Evolutionary conservation across 2,797 vertebrate species (phyloP), one percentile per base, ranked within the genome.

Genomic region (Gouania willdenowi): DNA sequence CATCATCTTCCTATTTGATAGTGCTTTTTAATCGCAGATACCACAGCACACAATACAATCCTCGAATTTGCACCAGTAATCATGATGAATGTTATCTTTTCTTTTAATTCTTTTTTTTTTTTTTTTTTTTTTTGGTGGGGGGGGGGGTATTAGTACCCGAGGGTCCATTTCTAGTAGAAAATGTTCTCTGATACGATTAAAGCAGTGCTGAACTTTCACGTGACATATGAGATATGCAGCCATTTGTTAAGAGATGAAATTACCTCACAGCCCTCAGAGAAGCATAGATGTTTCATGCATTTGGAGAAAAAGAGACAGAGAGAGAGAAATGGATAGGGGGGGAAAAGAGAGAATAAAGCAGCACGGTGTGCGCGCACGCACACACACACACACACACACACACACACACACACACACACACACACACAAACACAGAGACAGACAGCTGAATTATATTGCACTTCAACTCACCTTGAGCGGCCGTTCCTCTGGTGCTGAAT

Each of bases 381-480:
- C 26, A 26, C 26, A 15, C 41, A 48, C 54, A 33, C 53, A 53
- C 46, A 41, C 28, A 22, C 51, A 58, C 41, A 46, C 45, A 45
- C 41, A 41, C 12, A 66, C 12, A 60, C 55, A 47, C 7, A 49
- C 40, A 26, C 26, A 26, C 26, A 26, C 26, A 26, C 26, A 15
- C 41, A 48, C 54, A 33, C 53, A 53, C 46, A 41, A 28, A 22
- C 51, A 58, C 41, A 46, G 45, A 45, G 41, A 41, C 12, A 66
- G 12, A 60, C 55, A 47, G 39, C 37, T 53, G 21, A 50, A 52
- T 73, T 71, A 82, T 75, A 70, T 74, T 83, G 91, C 89, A 90
- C 91, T 92, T 92, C 88, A 81, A 92, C 94, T 97, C 94, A 97
- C 95, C 95, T 97, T 98, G 94, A 88, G 92, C 93, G 84, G 91